A percentile compares a stretch with the other conserved stretches of the same genome.
phyloP scores from a whole-genome alignment of 2,888 invertebrate genomes.

The Eupithecia pulchellata region DNA sequence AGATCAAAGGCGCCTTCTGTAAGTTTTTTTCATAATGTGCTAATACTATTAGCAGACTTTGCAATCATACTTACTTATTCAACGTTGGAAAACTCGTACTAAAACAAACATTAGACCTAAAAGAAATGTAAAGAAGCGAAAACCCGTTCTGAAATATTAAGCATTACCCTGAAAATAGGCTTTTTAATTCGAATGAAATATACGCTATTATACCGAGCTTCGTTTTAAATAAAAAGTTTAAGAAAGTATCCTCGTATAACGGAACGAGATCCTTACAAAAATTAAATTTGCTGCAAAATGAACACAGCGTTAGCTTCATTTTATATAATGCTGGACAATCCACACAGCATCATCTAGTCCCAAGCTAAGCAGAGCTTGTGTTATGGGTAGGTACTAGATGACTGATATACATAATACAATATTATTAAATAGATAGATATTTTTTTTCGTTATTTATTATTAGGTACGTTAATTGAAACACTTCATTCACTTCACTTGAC shows the following conservation, averaged over 20 bases:
- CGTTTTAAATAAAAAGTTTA: not conserved
- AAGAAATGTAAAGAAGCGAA: not conserved
- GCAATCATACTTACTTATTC: conserved; percentile 8
- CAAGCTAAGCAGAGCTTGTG: too few species aligned
- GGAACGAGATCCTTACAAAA: not conserved
- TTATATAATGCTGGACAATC: too few species aligned
- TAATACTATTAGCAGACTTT: not conserved
- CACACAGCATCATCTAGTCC: too few species aligned
- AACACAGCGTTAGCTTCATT: not conserved
- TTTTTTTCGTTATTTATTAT: too few species aligned
- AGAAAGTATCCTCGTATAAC: not conserved
- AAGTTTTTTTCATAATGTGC: too few species aligned
- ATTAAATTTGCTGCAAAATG: not conserved
- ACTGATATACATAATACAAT: too few species aligned
- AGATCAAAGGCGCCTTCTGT: too few species aligned
- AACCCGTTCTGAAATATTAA: not conserved
- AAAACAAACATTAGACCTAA: not conserved
- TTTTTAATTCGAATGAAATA: not conserved
- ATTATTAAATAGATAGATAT: too few species aligned
- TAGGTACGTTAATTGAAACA: not conserved
- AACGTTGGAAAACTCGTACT: not conserved
- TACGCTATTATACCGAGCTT: not conserved
- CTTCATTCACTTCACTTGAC: not conserved
- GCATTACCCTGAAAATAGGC: not conserved
- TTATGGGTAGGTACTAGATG: too few species aligned